Evolutionary conservation across 2,113 vertebrate species (phyloP).

Genomic region (Thamnophis sirtalis): DNA sequence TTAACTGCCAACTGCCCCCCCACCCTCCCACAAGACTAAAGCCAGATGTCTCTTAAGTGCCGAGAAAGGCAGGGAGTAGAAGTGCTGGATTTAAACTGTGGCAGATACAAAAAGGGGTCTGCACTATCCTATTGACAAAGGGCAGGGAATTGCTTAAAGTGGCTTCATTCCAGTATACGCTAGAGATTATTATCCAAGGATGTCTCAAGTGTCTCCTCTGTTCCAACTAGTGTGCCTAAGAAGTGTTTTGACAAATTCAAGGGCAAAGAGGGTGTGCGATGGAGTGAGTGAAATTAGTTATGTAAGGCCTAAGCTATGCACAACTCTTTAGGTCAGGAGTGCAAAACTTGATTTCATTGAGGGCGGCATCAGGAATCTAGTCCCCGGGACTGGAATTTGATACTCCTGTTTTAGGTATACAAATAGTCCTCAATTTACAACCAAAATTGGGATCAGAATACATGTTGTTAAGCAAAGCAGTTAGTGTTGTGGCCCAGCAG

Average conservation of each 20-base stretch:
- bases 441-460: too few relatives aligned
- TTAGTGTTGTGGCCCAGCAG: too few relatives aligned
- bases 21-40: background rate
- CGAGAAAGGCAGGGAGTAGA: background rate
- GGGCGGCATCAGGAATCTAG: too few relatives aligned
- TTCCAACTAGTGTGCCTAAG: background rate
- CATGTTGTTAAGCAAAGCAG: too few relatives aligned
- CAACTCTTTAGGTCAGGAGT: background rate
- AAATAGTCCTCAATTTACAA: too few relatives aligned
- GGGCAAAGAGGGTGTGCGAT: background rate
- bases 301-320: background rate
- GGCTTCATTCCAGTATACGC: background rate
- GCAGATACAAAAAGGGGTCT: background rate
- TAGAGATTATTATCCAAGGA: background rate
- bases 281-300: background rate
- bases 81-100: background rate
- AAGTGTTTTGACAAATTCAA: background rate
- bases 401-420: background rate
- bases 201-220: background rate
- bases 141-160: background rate
- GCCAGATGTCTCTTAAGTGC: background rate
- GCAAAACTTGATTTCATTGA: too few relatives aligned
- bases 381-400: too few relatives aligned
- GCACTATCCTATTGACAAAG: background rate
- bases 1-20: background rate